These are phyloP conservation scores for Meles meles DNA, from an alignment of 2,113 vertebrate species.

Conservation along the genomic window DNA sequence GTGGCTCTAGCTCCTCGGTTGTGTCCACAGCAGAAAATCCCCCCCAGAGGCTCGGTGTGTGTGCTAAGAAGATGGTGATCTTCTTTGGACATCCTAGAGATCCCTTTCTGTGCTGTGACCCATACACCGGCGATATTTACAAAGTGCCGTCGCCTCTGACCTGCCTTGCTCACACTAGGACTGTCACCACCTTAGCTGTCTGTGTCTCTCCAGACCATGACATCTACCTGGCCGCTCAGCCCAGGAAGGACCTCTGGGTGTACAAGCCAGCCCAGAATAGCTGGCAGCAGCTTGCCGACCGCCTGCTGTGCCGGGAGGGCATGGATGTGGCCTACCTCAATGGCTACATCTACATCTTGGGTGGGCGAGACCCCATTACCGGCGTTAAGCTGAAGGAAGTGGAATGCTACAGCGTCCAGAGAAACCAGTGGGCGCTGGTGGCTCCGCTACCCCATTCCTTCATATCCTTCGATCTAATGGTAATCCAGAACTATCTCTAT, in stretches of 20 bases:
- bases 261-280: conserved; percentile 87
- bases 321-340: conserved; percentile 89
- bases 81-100: conserved; percentile 90
- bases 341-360: conserved; percentile 87
- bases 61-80: conserved; percentile 90
- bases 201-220: conserved; percentile 89
- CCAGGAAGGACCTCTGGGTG: conserved; percentile 90
- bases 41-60: conserved; percentile 86
- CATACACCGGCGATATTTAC: conserved; percentile 87
- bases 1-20: neutral
- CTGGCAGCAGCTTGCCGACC: conserved; percentile 89
- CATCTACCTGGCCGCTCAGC: conserved; percentile 89
- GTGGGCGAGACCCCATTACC: conserved; percentile 84
- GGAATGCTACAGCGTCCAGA: conserved; percentile 89
- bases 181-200: conserved; percentile 86
- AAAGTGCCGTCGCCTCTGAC: conserved; percentile 88
- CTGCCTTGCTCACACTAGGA: conserved; percentile 86
- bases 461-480: conserved; percentile 87
- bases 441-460: conserved; percentile 87
- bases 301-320: conserved; percentile 86
- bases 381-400: conserved; percentile 86
- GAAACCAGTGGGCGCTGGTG: conserved; percentile 88
- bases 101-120: conserved; percentile 91
- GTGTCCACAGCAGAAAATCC: conserved; percentile 67
- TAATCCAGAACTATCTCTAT: conserved; percentile 85